Evolutionary conservation across 2,888 invertebrate species (phyloP).

Genomic region (Stegophylla sp.): DNA sequence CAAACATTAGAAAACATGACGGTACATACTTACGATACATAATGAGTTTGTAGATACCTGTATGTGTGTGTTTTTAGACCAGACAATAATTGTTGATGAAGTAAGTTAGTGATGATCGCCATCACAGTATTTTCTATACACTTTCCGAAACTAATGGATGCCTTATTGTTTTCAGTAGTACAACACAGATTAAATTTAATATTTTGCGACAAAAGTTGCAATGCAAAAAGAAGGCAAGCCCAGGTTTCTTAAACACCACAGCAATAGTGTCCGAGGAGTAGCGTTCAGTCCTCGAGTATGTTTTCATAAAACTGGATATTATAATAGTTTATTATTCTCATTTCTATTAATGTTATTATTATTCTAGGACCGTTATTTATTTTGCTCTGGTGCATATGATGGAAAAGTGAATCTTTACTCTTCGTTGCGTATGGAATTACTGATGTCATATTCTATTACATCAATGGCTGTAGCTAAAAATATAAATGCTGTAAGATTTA

Average conservation of each 20-base stretch:
- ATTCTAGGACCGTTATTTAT: constrained; percentile 66
- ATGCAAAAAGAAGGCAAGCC: constrained; percentile 66
- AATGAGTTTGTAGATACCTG: neutral
- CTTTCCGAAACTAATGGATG: neutral
- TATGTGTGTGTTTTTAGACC: neutral
- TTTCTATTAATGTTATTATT: constrained; percentile 37
- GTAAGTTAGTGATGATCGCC: neutral
- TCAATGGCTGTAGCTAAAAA: constrained; percentile 65
- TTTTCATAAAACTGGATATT: constrained; percentile 1
- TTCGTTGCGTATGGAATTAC: constrained; percentile 65
- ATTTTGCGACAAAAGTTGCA: constrained; percentile 24
- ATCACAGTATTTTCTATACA: neutral
- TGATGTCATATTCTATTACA: constrained; percentile 66
- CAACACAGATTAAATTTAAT: neutral
- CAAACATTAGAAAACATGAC: neutral
- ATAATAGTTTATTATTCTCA: neutral
- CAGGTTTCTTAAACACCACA: constrained; percentile 65
- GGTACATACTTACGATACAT: neutral
- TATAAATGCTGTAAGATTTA: constrained; percentile 66
- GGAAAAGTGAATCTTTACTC: constrained; percentile 67
- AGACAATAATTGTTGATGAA: constrained; percentile 12
- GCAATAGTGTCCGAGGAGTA: constrained; percentile 65
- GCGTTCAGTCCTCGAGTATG: constrained; percentile 65
- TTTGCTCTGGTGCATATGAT: constrained; percentile 67
- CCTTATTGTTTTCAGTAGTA: neutral